Conservation (phyloP, 2,113 vertebrate species). For the Puffinus mauretanicus region DNA sequence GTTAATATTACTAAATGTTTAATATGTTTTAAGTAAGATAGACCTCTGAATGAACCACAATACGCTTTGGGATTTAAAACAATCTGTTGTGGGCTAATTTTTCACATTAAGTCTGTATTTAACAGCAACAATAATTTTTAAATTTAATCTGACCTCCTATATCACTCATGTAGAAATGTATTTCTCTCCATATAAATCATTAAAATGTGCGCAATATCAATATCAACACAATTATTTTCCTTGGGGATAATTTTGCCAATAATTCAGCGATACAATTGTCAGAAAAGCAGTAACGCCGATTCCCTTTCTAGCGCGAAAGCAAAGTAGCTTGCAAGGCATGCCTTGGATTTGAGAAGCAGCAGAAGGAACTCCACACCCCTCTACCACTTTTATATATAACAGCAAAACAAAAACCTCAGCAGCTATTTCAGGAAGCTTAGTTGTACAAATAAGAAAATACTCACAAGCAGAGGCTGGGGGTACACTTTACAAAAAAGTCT, state of each 20-base stretch:
- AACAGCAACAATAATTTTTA: not conserved
- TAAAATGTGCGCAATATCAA: not conserved
- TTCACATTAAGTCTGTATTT: constrained; percentile 7
- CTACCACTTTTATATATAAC: constrained; percentile 51
- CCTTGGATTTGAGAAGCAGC: constrained; percentile 52
- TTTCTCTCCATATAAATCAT: not conserved
- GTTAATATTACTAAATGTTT: not conserved
- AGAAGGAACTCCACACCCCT: constrained; percentile 65
- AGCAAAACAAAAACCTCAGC: constrained; percentile 50
- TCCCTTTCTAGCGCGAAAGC: not conserved
- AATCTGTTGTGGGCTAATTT: not conserved
- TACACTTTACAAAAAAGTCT: constrained; percentile 23
- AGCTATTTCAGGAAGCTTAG: constrained; percentile 50
- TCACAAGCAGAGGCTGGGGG: constrained; percentile 43
- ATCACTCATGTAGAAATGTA: not conserved
- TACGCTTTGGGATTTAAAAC: not conserved
- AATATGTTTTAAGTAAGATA: not conserved
- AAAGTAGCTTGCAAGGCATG: constrained; percentile 48
- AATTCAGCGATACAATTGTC: not conserved
- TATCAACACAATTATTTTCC: not conserved
- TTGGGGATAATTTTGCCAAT: not conserved
- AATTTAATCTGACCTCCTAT: constrained; percentile 1
- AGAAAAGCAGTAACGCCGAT: not conserved
- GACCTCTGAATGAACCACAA: not conserved
- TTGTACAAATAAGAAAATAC: constrained; percentile 51